These are phyloP conservation scores for Hippocampus zosterae DNA, from an alignment of 2,113 vertebrate species.

Conservation along the genomic window DNA sequence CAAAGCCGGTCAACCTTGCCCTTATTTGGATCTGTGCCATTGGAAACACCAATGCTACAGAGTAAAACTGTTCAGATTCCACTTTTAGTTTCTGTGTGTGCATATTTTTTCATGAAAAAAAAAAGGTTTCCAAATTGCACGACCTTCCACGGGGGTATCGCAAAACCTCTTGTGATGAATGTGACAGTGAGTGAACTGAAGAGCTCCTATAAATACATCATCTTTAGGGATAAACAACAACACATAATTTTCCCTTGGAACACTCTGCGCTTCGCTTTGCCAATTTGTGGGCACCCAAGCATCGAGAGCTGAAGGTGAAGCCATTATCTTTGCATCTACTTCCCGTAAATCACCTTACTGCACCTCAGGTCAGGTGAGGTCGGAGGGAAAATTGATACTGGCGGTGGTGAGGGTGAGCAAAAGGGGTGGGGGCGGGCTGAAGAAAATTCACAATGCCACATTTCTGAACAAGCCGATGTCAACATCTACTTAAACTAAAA, in stretches of 20 bases:
- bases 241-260: constrained; percentile 15
- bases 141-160: background rate
- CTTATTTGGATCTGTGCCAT: background rate
- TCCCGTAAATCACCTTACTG: constrained; percentile 34
- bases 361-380: constrained; percentile 6
- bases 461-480: background rate
- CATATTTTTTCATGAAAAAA: background rate
- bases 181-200: background rate
- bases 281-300: constrained; percentile 31
- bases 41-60: background rate
- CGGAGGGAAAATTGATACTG: background rate
- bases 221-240: constrained; percentile 31
- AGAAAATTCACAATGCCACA: background rate
- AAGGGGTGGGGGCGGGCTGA: background rate
- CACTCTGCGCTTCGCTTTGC: constrained; percentile 4
- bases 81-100: background rate
- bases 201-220: constrained; percentile 29
- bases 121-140: background rate
- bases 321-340: constrained; percentile 44
- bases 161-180: constrained; percentile 6
- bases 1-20: background rate
- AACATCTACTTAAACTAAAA: constrained; percentile 3
- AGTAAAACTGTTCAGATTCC: background rate
- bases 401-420: background rate
- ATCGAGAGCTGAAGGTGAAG: constrained; percentile 28